Base-by-base conservation (phyloP, 2,797 vertebrate species). In the Pygocentrus nattereri region DNA sequence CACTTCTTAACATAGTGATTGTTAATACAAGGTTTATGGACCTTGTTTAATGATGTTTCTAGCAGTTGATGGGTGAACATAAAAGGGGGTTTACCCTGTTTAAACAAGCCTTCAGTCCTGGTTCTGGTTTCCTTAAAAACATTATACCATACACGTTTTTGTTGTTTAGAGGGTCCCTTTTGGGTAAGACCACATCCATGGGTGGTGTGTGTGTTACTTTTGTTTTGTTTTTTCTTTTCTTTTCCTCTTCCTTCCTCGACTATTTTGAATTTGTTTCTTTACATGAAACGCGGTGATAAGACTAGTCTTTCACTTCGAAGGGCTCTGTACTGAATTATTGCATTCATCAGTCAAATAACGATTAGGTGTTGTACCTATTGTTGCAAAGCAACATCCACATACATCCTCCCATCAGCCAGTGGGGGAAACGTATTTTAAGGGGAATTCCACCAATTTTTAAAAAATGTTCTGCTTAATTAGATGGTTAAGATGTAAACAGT, bases 301-400 rank as follows among this genome's bases (percentile, higher is more conserved):
- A 73, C 52, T 52, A 41, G 59, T 74, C 79, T 79, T 41, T 82
- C 75, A 50, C 19, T 77, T 52, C 78, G 75, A 85, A 84, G 74
- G 77, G 64, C 77, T 82, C 4, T 5, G 47, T 75, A 64, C 83
- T 58, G 69, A 74, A 72, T 18, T 31, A 12, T 5, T 61, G 58
- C 67, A 49, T 75, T 54, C n/a, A n/a, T n/a, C n/a, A 69, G 84
- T 77, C 56, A 10, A 78, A 80, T 58, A 50, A 72, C 75, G 73
- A 79, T 61, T 73, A 58, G 56, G 77, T 5, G 38, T 71, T 67
- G 79, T 77, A 52, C 31, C 68, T 87, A 87, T 85, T 85, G 86
- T 87, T 87, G 84, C 86, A 82, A 87, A 87, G 86, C 82, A 85
- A 87, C 86, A 70, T 81, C 76, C 52, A 74, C 49, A 76, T 23